Percentiles rank a stretch among this genome's conserved stretches.
phyloP scores from a whole-genome alignment of 53 echinoderm and acorn worm species.

The Astropecten irregularis region DNA sequence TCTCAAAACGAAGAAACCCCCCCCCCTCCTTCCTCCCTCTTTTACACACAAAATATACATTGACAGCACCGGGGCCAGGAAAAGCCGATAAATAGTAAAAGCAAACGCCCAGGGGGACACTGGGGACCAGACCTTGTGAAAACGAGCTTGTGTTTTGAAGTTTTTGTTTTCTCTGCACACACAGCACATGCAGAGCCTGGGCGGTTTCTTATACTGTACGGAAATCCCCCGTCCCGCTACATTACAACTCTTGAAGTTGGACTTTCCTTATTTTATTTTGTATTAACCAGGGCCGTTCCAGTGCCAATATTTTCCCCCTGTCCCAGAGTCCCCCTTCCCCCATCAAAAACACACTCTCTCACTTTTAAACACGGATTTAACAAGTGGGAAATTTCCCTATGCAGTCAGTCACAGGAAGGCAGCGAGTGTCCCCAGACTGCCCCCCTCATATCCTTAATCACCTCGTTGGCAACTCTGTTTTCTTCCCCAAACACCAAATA shows the following conservation, averaged over 20 bases:
- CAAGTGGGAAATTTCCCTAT: background rate
- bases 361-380: background rate
- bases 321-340: too few relatives aligned
- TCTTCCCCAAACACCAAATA: too few relatives aligned
- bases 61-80: too few relatives aligned
- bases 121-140: background rate
- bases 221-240: background rate
- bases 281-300: too few relatives aligned
- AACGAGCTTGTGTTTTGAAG: background rate
- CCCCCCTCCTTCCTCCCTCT: background rate
- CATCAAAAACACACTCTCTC: background rate
- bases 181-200: too few relatives aligned
- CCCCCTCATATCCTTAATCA: background rate
- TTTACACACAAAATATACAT: too few relatives aligned
- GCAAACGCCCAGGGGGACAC: background rate
- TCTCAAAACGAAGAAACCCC: background rate
- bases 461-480: too few relatives aligned
- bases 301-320: background rate
- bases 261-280: too few relatives aligned
- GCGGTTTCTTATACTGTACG: background rate
- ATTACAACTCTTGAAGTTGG: background rate
- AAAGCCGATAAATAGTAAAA: background rate
- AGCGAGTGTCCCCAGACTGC: background rate
- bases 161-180: constrained; percentile 1
- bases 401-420: too few relatives aligned